Evolutionary conservation across 2,113 vertebrate species (phyloP).

Genomic region (Larimichthys crocea): DNA sequence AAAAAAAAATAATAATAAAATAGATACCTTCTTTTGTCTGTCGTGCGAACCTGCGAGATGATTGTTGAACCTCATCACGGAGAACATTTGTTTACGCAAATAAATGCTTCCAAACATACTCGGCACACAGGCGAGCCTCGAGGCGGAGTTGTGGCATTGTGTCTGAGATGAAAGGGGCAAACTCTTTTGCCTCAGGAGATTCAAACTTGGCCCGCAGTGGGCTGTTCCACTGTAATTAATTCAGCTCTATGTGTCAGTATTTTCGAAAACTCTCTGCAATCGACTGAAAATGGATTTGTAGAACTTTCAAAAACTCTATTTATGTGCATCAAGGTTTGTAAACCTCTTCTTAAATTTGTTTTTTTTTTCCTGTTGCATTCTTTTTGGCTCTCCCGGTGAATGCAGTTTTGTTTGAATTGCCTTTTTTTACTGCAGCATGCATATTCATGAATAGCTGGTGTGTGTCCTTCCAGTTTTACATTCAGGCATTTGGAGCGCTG

Average conservation of each 20-base stretch:
- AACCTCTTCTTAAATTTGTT: slow-evolving; percentile 38
- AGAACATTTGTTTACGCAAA: slow-evolving; percentile 76
- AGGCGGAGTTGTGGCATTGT: slow-evolving; percentile 73
- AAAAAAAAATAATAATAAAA: neutral
- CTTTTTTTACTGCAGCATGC: slow-evolving; percentile 45
- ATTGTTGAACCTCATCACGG: slow-evolving; percentile 73
- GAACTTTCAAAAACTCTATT: slow-evolving; percentile 68
- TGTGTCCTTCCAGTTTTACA: slow-evolving; percentile 63
- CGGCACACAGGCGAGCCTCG: slow-evolving; percentile 50
- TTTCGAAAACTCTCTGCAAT: slow-evolving; percentile 52
- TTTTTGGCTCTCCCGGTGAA: slow-evolving; percentile 35
- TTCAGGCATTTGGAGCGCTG: slow-evolving; percentile 33
- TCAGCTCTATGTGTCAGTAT: slow-evolving; percentile 60
- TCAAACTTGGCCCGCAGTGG: slow-evolving; percentile 69
- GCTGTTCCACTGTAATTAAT: slow-evolving; percentile 69
- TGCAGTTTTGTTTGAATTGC: slow-evolving; percentile 49
- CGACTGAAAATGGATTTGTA: slow-evolving; percentile 45
- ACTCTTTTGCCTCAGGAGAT: slow-evolving; percentile 70
- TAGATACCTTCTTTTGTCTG: slow-evolving; percentile 50
- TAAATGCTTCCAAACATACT: slow-evolving; percentile 63
- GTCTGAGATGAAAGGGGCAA: slow-evolving; percentile 76
- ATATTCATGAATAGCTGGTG: slow-evolving; percentile 66
- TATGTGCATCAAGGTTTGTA: slow-evolving; percentile 45
- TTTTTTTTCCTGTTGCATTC: slow-evolving; percentile 42
- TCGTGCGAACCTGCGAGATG: slow-evolving; percentile 51